Evolutionary conservation across 2,888 invertebrate genomes (phyloP), one percentile per base, ranked within the genome.

Genomic region (Melanotus villosus): DNA sequence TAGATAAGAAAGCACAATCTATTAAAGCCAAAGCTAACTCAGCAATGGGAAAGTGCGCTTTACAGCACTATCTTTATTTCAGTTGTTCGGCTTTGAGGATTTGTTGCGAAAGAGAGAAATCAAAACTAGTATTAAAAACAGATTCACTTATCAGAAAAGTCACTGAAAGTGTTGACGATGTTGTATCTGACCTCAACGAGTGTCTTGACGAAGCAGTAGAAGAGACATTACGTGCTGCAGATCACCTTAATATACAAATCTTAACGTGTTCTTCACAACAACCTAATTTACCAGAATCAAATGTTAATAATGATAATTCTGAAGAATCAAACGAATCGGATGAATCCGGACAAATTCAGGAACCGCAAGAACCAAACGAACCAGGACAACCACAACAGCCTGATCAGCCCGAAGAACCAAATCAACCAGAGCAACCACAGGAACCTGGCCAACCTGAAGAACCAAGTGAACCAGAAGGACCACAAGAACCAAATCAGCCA

Each of bases 31-130:
- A 64, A 34, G 64, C 41, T 7, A n/a, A 12, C 1, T 10, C n/a
- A 2, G 21, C n/a, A 14, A 19, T 64, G 1, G 54, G 54, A 1
- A 64, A 54, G 18, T 64, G 64, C 18, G 54, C 54, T 1, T 21
- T 43, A n/a, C 16, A 12, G n/a, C 38, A 50, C 5, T 21, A 26
- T 16, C 34, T 47, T 16, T 41, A 54, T 14, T 10, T 18, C 38
- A 38, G 38, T 36, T 41, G 54, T 4, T 34, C 54, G 6, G 19
- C 14, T 19, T 54, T 64, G 26, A 30, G 43, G 7, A 10, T 30
- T n/a, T 64, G 64, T 19, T 41, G 43, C 10, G 41, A 43, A 43
- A 12, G 16, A 0, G 30, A 16, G 5, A 41, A 54, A 2, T 7
- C 10, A 1, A 43, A 41, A n/a, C 2, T 19, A 9, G 5, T 32